Evolutionary conservation across 2,797 vertebrate species (phyloP).

Genomic region (Chaetodon trifasciatus): DNA sequence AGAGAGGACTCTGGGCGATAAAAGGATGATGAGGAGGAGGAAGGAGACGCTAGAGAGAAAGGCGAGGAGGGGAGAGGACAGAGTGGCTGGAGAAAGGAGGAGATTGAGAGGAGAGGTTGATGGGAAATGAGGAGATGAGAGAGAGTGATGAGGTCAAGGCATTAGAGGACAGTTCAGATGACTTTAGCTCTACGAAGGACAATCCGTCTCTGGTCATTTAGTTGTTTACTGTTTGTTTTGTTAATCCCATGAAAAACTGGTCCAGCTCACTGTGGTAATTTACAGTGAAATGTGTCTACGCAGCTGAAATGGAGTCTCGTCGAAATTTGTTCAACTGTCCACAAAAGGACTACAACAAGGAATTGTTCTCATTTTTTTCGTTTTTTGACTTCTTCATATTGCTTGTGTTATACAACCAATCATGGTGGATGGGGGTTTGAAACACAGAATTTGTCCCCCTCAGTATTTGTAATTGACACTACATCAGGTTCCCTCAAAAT

Average conservation of each 20-base stretch:
- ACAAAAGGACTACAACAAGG: background rate
- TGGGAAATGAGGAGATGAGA: constrained; percentile 58
- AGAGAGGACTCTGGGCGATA: constrained; percentile 28
- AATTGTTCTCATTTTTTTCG: background rate
- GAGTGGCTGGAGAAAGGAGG: constrained; percentile 1
- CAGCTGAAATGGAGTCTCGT: background rate
- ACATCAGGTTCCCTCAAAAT: no score
- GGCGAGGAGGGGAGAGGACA: background rate
- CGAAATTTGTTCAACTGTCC: background rate
- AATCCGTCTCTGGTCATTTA: background rate
- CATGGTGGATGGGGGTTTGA: no score
- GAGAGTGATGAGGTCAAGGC: constrained; percentile 46
- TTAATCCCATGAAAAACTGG: background rate
- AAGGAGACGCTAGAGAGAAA: constrained; percentile 1
- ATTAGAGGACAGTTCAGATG: constrained; percentile 39
- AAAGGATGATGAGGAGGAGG: constrained; percentile 36
- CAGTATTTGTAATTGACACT: no score
- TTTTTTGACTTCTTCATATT: background rate
- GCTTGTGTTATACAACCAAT: no score
- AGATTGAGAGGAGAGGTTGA: constrained; percentile 38
- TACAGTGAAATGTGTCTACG: background rate
- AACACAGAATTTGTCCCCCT: no score
- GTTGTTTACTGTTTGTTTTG: constrained; percentile 2
- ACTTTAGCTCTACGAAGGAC: constrained; percentile 21
- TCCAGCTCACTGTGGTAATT: background rate